A percentile compares a stretch with the other conserved stretches of the same genome.
phyloP scores from a whole-genome alignment of 2,888 invertebrate genomes.

The Plagodis dolabraria region DNA sequence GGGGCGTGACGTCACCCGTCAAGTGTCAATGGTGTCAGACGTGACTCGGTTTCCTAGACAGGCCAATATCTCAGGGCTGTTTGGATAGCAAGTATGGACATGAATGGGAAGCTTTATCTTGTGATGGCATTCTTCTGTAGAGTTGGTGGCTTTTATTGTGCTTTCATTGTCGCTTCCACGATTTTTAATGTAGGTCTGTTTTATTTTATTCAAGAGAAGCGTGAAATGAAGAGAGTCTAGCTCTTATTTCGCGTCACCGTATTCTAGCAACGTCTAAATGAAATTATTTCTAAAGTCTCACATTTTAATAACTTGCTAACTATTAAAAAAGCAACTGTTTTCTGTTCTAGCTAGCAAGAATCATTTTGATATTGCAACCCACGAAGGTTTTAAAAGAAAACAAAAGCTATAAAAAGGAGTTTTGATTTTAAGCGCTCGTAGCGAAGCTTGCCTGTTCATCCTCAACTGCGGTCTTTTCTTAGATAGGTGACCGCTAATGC shows the following conservation, averaged over 20 bases:
- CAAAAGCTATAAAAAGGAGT: no score
- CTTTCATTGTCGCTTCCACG: slow-evolving; percentile 20
- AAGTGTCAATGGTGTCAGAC: slow-evolving; percentile 45
- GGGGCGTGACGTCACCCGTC: slow-evolving; percentile 43
- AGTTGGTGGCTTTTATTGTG: slow-evolving; percentile 28
- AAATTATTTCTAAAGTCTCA: background rate
- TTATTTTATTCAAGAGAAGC: slow-evolving; percentile 17
- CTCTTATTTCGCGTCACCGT: slow-evolving; percentile 1
- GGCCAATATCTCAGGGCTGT: slow-evolving; percentile 34
- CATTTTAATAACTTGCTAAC: no score
- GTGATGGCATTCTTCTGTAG: slow-evolving; percentile 33
- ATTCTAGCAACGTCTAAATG: background rate
- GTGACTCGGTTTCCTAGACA: slow-evolving; percentile 42
- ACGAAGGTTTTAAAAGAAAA: no score
- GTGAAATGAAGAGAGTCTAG: slow-evolving; percentile 7
- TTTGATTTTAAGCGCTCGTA: no score
- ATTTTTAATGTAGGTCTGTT: slow-evolving; percentile 18
- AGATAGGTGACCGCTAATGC: no score
- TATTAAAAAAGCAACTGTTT: no score
- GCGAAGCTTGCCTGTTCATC: no score
- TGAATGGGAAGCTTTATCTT: slow-evolving; percentile 24
- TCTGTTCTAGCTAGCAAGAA: no score
- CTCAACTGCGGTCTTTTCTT: no score
- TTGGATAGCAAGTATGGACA: slow-evolving; percentile 30
- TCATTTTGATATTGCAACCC: no score